Evolutionary conservation across 92 coral and sea anemone genomes (phyloP), one percentile per base, ranked within the genome.

Genomic region (Actinostola sp.): DNA sequence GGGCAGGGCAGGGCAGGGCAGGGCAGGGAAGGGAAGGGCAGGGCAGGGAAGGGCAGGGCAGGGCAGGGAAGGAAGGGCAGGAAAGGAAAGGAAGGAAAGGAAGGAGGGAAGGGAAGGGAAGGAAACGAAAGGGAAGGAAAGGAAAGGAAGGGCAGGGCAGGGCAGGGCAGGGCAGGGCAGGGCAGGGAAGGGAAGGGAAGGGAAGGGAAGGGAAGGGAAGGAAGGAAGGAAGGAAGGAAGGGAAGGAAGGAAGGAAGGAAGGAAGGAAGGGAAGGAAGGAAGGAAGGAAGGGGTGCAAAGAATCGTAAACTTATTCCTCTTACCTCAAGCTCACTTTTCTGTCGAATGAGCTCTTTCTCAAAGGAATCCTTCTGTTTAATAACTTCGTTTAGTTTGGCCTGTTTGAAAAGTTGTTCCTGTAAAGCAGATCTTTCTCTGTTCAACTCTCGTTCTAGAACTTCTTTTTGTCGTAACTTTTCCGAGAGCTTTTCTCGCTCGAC

Each of bases 391-490:
- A 94, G 90, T 69, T 87, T 91, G 13, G 95, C 95, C 74, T 94
- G 98, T 60, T 92, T 92, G 43, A 94, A 88, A 33, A 94, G 82
- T 49, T 94, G 98, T 51, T 88, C 97, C 69, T 94, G 98, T 28
- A 94, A 80, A 0, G 97, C 84, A 11, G 84, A 89, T 52, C 97
- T 81, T 61, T 94, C 98, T 30, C 97, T 85, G 81, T 91, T 92
- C 48, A 94, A 68, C 62, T 94, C 97, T 16, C 88, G 69, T 65
- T 94, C 98, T 0, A 94, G 78, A 0, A 88, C 84, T 26, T 88
- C 98, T 60, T 91, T 94, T 51, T 94, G 98, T 27, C 98, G 86
- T 14, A 94, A 80, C 60, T 92, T 94, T 61, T 94, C 98, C 0
- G 94, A 77, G 3, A 94, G 78, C 35, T 88, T 80, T 69, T 91